Evolutionary conservation across 2,113 vertebrate genomes (phyloP), one percentile per base, ranked within the genome.

Genomic region (Antechinus stuartii): DNA sequence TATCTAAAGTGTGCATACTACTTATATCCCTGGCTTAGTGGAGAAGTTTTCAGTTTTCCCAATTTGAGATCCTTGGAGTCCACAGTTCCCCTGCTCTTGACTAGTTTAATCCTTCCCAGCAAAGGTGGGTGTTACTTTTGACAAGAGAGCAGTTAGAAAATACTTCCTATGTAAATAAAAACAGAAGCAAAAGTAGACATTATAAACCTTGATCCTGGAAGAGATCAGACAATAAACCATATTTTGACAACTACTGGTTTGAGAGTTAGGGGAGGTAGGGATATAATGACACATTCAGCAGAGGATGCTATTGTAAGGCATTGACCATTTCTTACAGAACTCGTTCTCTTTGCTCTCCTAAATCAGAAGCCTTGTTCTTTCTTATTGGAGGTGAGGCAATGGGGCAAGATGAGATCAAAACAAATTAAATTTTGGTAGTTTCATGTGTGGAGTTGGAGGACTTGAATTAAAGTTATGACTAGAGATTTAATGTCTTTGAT

Each of bases 11-110:
- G 56, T 91, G 93, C 89, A 93, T 96, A 93, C 93, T 26, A 10
- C 54, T 24, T 22, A 2, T 89, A 93, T 61, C 89, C 56, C 30
- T 92, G 89, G 93, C 93, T 92, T 94, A 57, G 35, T 89, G 14
- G 91, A 94, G 91, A 93, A 50, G 10, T 90, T 92, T 68, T 42
- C 54, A 46, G 93, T 23, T 50, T 93, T 89, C 55, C 90, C 90
- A 84, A 2, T 84, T 84, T 84, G 68, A 84, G 68, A 84, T 84
- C 68, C 42, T 42, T 84, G 68, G 68, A 35, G 16, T 84, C 16
- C 35, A 76, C 16, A 76, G 68, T 12, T n/a, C 35, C 35, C n/a
- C 7, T 84, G 4, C 42, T 84, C 16, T 84, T 84, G 6, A 16
- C n/a, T 84, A 42, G 19, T 84, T 84, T 42, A 84, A 19, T 19